phyloP scores from a whole-genome alignment of 2,113 vertebrate species.

The Labeo rohita region DNA sequence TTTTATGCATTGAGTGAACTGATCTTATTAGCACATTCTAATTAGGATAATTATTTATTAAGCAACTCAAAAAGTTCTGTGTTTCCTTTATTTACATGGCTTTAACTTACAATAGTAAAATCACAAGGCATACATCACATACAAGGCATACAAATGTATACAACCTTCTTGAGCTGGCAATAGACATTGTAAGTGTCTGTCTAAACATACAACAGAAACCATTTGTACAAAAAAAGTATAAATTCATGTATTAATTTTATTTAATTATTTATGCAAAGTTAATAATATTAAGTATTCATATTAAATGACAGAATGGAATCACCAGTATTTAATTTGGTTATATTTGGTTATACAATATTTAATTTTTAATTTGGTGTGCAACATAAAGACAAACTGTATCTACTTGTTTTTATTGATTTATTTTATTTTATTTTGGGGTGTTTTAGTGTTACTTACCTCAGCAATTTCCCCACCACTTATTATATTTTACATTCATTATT shows the following conservation, averaged over 20 bases:
- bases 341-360: too few species aligned
- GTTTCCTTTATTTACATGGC: neutral
- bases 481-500: too few species aligned
- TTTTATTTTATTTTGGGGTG: too few species aligned
- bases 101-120: neutral
- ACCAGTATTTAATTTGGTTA: too few species aligned
- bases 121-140: neutral
- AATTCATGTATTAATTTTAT: too few species aligned
- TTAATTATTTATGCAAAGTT: too few species aligned
- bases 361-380: too few species aligned
- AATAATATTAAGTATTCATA: neutral
- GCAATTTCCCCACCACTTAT: too few species aligned
- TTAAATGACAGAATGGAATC: neutral
- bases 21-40: neutral
- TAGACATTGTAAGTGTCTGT: neutral
- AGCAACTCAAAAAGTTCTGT: neutral
- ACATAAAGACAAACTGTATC: neutral
- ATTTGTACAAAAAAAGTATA: too few species aligned
- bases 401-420: neutral
- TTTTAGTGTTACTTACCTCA: neutral
- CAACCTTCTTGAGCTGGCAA: neutral
- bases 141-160: neutral
- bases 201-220: neutral
- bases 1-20: neutral
- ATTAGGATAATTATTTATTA: constrained; percentile 24